These are phyloP conservation scores for Drosophila niveifrons DNA, from an alignment of 2,888 invertebrate species.

Conservation along the genomic window DNA sequence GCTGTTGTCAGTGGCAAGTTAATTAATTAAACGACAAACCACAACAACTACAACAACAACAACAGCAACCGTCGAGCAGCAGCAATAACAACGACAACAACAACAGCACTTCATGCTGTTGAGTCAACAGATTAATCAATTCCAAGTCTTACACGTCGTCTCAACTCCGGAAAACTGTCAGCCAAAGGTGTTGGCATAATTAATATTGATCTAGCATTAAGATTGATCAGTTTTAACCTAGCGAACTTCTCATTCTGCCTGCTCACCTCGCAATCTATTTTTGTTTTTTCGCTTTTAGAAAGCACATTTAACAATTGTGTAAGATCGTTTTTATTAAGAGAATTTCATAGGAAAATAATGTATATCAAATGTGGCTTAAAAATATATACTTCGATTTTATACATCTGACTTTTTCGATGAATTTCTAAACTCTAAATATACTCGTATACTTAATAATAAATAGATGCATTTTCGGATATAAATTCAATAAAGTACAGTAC, in stretches of 20 bases:
- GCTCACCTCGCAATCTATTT: not conserved
- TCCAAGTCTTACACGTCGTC: slow-evolving; percentile 53
- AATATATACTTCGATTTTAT: no score
- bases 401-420: no score
- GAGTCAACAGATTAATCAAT: slow-evolving; percentile 77
- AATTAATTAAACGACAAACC: slow-evolving; percentile 65
- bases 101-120: slow-evolving; percentile 55
- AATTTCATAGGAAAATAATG: not conserved
- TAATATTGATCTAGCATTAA: slow-evolving; percentile 73
- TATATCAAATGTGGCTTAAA: no score
- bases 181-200: slow-evolving; percentile 73
- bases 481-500: no score
- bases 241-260: slow-evolving; percentile 1
- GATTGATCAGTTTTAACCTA: slow-evolving; percentile 30
- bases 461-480: no score
- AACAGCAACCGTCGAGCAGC: slow-evolving; percentile 11
- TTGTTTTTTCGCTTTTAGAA: not conserved
- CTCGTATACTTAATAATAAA: no score
- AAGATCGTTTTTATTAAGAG: not conserved
- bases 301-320: slow-evolving; percentile 26
- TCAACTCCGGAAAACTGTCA: slow-evolving; percentile 59
- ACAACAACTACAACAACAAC: slow-evolving; percentile 37
- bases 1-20: slow-evolving; percentile 56
- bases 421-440: no score
- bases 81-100: slow-evolving; percentile 23